Evolutionary conservation across 2,888 invertebrate species (phyloP), one percentile per base, ranked within the genome.

Genomic region (Hypselothyrea guttata): DNA sequence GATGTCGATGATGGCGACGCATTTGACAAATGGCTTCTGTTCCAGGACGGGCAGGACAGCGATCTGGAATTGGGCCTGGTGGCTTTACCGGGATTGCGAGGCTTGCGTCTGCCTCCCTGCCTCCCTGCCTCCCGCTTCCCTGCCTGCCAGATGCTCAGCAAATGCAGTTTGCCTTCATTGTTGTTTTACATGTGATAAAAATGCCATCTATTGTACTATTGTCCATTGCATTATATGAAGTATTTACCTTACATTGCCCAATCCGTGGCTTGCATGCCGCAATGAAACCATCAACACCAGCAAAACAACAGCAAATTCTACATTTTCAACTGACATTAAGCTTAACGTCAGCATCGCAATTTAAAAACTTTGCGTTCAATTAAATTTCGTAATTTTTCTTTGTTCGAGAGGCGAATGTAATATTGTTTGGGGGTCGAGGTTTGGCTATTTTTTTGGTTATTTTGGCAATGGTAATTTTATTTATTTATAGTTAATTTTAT

Each of bases 11-110:
- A 44, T 57, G 75, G 66, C 70, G 82, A 62, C 76, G 77, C 77
- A 73, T 75, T 88, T 87, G 87, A 88, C 87, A 87, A 88, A 87
- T 87, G 87, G 81, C 72, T 84, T 88, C 88, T 86, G 87, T 76
- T 84, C 52, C 75, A 63, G 57, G 71, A 74, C 56, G 58, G 60
- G 76, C 84, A 63, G 76, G 53, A 60, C 56, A 58, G 37, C 56
- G 53, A 54, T 28, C 38, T 48, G 54, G 58, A 55, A 73, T 74
- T 82, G 82, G 76, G 71, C 58, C 60, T 71, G 72, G 60, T 76
- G 68, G 63, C 81, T 71, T 70, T 70, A 47, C 31, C 61, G 54
- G 71, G 78, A 77, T 72, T 66, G 70, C 22, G 59, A 44, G 64
- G 77, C 62, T 76, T 76, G 77, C 53, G 77, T 5, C 22, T 22